These are phyloP conservation scores for Harpagifer antarcticus DNA, from an alignment of 2,797 vertebrate species.

Conservation along the genomic window DNA sequence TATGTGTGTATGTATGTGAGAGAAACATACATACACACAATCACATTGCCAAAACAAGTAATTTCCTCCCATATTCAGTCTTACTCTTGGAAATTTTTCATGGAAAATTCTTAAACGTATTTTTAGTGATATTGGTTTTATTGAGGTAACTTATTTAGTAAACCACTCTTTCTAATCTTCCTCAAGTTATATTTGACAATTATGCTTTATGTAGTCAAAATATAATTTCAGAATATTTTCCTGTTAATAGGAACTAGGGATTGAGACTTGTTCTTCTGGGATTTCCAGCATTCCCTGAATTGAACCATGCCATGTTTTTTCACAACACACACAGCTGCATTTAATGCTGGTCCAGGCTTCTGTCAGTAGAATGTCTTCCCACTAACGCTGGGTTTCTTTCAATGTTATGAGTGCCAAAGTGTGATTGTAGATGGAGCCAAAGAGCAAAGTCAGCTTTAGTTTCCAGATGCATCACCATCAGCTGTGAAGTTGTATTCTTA, in stretches of 20 bases:
- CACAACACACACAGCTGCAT: background rate
- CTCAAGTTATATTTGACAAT: background rate
- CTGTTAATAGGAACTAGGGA: background rate
- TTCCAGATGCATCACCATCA: background rate
- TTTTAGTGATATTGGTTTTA: background rate
- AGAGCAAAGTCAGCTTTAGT: background rate
- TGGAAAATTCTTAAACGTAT: background rate
- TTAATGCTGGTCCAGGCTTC: background rate
- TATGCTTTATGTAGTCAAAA: background rate
- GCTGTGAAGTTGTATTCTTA: background rate
- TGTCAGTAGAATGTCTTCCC: background rate
- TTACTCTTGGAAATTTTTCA: constrained; percentile 17
- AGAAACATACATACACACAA: constrained; percentile 50
- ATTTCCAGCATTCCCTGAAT: background rate
- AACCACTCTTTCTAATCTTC: background rate
- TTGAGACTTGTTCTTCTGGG: background rate
- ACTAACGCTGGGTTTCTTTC: background rate
- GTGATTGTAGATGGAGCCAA: background rate
- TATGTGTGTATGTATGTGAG: constrained; percentile 45
- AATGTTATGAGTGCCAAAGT: background rate
- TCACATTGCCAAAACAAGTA: constrained; percentile 65
- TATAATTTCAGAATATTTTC: background rate
- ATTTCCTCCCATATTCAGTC: constrained; percentile 62
- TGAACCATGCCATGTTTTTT: background rate
- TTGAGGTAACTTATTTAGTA: background rate